phyloP scores from a whole-genome alignment of 2,888 invertebrate genomes.

The Agrilus biguttatus region DNA sequence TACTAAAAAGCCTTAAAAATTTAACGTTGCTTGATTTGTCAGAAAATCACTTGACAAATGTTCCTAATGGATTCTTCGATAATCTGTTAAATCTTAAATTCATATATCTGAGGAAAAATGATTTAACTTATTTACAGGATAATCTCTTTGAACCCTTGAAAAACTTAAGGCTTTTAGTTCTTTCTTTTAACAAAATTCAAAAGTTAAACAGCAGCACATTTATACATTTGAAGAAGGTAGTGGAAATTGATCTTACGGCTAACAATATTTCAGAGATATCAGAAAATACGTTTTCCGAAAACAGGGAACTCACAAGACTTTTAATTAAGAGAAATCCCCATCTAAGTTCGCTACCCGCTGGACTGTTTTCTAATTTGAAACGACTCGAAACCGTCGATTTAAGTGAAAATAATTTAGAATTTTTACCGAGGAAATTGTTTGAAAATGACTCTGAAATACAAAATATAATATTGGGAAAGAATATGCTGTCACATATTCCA shows the following conservation, averaged over 20 bases:
- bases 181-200: slow-evolving; percentile 50
- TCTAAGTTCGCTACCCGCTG: slow-evolving; percentile 1
- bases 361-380: slow-evolving; percentile 10
- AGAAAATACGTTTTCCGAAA: slow-evolving; percentile 36
- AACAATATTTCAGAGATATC: slow-evolving; percentile 53
- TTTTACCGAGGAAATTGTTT: slow-evolving; percentile 48
- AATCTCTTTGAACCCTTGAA: slow-evolving; percentile 47
- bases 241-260: slow-evolving; percentile 47
- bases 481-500: slow-evolving; percentile 30
- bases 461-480: slow-evolving; percentile 46
- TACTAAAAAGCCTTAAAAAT: slow-evolving; percentile 17
- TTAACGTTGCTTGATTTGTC: slow-evolving; percentile 45
- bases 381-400: slow-evolving; percentile 15
- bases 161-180: slow-evolving; percentile 49
- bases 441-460: slow-evolving; percentile 40
- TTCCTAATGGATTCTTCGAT: slow-evolving; percentile 43
- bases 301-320: slow-evolving; percentile 25
- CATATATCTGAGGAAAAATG: slow-evolving; percentile 56
- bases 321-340: slow-evolving; percentile 10
- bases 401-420: slow-evolving; percentile 28
- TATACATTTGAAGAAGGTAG: slow-evolving; percentile 42
- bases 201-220: slow-evolving; percentile 48
- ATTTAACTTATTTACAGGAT: slow-evolving; percentile 45
- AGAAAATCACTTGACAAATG: slow-evolving; percentile 46
- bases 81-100: slow-evolving; percentile 43